Base-by-base conservation (phyloP, 2,797 vertebrate genomes). In the Furcifer pardalis region DNA sequence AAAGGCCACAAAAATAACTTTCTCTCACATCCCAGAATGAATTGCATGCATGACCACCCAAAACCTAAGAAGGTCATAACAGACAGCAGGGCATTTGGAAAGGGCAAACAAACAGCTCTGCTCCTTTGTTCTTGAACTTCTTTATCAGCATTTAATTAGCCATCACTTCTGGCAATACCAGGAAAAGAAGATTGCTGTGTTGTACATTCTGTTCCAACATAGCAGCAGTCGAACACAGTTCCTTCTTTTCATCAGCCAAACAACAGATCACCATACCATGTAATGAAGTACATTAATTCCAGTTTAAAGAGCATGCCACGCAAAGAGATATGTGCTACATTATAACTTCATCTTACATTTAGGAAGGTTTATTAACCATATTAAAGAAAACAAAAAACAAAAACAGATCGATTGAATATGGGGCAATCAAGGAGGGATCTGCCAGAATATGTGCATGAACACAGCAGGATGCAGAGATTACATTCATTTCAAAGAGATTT, bases 91-190 rank as follows among this genome's bases (percentile, higher is more conserved):
- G 89, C 92, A 90, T 94, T 92, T 91, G 88, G 90, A 91, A 93
- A 90, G 86, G 74, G 92, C 95, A 94, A 89, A 92, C 90, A 94
- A 92, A 94, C 90, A 95, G 94, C 94, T 94, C 89, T 91, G 89
- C 89, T 94, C 93, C 91, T 94, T 95, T 92, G 93, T 93, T 95
- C 92, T 83, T 84, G 10, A 86, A 90, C 88, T 94, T 89, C 86
- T 91, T 94, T 93, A 96, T 96, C 95, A 96, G 93, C 86, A 91
- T 91, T 87, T 90, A 92, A 93, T 81, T 77, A 77, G 52, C 79
- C 62, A 69, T n/a, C 56, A 81, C 40, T 62, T 82, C 87, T 81
- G 93, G 87, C 85, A 80, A 83, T 90, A 92, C 92, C 87, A 86
- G 88, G 90, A 90, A 92, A 86, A 94, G 88, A 85, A 92, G 8